Conservation (phyloP, 2,888 invertebrate species). For the Zaprionus obscuricornis region DNA sequence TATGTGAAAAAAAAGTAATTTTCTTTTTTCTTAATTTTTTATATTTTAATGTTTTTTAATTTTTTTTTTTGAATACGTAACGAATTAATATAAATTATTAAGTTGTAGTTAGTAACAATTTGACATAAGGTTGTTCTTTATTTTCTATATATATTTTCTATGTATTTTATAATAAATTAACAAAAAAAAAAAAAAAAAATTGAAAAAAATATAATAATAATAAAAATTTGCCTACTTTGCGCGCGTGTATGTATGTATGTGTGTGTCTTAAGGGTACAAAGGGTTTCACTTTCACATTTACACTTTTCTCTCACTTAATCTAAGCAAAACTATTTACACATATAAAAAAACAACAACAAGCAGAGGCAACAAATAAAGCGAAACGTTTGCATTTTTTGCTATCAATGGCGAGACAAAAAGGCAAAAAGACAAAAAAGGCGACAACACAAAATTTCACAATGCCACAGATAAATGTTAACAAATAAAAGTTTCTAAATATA, state of each 20-base stretch:
- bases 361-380: too few species aligned
- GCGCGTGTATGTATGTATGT: constrained; percentile 15
- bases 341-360: too few species aligned
- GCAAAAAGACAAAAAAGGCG: constrained; percentile 5
- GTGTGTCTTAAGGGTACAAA: constrained; percentile 32
- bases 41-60: constrained; percentile 25
- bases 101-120: constrained; percentile 41
- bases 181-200: constrained; percentile 20
- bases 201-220: constrained; percentile 15
- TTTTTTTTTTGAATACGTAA: constrained; percentile 8
- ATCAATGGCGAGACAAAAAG: constrained; percentile 1
- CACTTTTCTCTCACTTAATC: too few species aligned
- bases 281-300: too few species aligned
- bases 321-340: too few species aligned
- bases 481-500: constrained; percentile 6
- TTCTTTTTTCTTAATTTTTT: constrained; percentile 21
- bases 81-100: constrained; percentile 28
- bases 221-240: constrained; percentile 19
- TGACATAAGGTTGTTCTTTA: constrained; percentile 42
- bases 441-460: too few species aligned
- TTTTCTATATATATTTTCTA: constrained; percentile 22
- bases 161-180: constrained; percentile 48
- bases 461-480: background rate
- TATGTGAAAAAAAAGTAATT: too few species aligned
- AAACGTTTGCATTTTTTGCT: constrained; percentile 32